Evolutionary conservation across 2,888 invertebrate genomes (phyloP), one percentile per base, ranked within the genome.

Genomic region (Drosophila diplacantha): DNA sequence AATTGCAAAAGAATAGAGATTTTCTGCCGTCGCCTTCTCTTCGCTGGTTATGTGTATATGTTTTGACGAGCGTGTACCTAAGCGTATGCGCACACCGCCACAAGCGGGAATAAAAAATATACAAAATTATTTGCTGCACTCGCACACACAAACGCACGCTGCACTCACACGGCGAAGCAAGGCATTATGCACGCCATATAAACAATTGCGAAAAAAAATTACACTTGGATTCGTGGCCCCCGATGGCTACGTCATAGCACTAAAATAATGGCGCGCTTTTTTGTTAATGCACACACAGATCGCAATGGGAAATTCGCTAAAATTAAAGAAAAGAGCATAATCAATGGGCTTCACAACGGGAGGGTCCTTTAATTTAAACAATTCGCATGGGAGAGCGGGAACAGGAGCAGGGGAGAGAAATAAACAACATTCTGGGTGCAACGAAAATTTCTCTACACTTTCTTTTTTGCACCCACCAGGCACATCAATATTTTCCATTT

Each of bases 361-460:
- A 24, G 32, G 22, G 16, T 47, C 41, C 20, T 56, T 55, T 56
- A 43, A 35, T 47, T 55, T 24, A 38, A 56, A 56, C 39, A 32
- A 56, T 56, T 56, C 14, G 22, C 55, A 52, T 34, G 26, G 16
- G 16, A 32, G 11, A 49, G 22, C 35, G 24, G 29, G 32, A 35
- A 12, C 32, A 22, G 37, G 29, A 38, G 39, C 18, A 63, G 24
- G 34, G n/a, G 39, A 38, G 26, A 32, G 43, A 69, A 53, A 65
- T 56, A 76, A 75, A 80, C 75, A 77, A 79, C 67, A 72, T 76
- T 78, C 62, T 65, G 50, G 52, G 38, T 78, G 75, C 79, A 79
- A 67, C 72, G 73, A 85, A 86, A 85, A 86, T 86, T 86, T 86
- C 85, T 86, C 85, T 86, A 86, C 85, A 86, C 85, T 86, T 85